Evolutionary conservation across 2,888 invertebrate species (phyloP).

Genomic region (Sylvicola cinctus): DNA sequence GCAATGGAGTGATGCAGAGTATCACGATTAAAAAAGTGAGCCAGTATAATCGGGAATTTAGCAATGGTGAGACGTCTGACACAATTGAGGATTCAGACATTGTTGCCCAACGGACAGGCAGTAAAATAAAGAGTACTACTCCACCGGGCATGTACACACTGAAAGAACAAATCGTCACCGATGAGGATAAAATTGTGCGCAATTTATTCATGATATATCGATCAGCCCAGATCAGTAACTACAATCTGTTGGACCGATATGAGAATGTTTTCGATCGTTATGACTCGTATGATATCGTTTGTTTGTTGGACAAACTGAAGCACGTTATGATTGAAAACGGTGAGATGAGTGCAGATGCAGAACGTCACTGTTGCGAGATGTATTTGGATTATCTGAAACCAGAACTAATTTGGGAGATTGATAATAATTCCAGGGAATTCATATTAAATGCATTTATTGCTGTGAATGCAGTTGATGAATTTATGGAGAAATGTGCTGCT

Average conservation of each 20-base stretch:
- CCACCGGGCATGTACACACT: no score
- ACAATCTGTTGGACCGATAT: constrained; percentile 20
- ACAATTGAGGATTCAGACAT: background rate
- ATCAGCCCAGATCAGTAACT: constrained; percentile 22
- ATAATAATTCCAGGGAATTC: constrained; percentile 16
- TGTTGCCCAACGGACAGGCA: background rate
- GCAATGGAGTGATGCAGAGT: constrained; percentile 10
- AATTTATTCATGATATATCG: constrained; percentile 23
- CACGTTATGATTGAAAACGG: constrained; percentile 22
- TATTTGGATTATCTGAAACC: constrained; percentile 25
- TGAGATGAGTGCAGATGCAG: constrained; percentile 17
- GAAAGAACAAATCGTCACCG: constrained; percentile 14
- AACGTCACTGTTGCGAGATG: constrained; percentile 22
- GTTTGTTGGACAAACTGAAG: constrained; percentile 17
- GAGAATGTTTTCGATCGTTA: constrained; percentile 22
- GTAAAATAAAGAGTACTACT: no score
- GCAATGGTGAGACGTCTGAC: no score
- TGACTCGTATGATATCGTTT: constrained; percentile 20
- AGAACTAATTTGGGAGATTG: constrained; percentile 19
- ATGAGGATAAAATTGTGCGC: constrained; percentile 23
- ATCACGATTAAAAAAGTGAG: no score
- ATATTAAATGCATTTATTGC: constrained; percentile 20
- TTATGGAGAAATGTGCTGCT: no score
- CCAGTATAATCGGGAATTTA: no score
- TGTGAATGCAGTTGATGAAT: constrained; percentile 11